Evolutionary conservation across 2,113 vertebrate genomes (phyloP).

Genomic region (Calidris pugnax): DNA sequence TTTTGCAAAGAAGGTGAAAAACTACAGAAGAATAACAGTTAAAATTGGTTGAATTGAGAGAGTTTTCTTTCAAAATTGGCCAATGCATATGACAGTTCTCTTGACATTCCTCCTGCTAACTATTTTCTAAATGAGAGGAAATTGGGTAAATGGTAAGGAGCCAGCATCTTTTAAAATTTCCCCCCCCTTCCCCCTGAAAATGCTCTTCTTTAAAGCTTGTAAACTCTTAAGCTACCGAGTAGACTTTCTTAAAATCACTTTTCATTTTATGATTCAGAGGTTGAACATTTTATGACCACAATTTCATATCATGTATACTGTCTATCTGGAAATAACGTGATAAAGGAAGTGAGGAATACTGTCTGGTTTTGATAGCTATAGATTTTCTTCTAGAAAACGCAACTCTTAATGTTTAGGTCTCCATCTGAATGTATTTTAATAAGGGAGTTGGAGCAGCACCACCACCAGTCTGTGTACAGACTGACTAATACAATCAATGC

Average conservation of each 20-base stretch:
- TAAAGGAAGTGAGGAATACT: background rate
- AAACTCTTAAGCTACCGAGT: background rate
- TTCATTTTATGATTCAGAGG: background rate
- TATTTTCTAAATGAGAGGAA: background rate
- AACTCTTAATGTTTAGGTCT: background rate
- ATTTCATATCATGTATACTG: background rate
- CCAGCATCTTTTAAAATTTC: background rate
- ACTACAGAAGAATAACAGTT: background rate
- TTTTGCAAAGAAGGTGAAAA: conserved; percentile 3
- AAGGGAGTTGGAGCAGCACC: background rate
- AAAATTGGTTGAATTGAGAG: background rate
- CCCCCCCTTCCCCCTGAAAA: too few relatives aligned
- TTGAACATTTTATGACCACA: background rate
- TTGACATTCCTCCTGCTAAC: background rate
- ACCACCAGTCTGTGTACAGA: background rate
- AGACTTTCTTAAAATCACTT: background rate
- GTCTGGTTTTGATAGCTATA: background rate
- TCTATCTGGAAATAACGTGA: background rate
- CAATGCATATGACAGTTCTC: background rate
- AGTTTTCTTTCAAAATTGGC: background rate
- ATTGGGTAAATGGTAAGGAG: background rate
- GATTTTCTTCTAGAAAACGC: background rate
- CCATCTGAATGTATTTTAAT: background rate
- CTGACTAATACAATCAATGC: background rate
- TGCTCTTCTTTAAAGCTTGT: background rate